Base-by-base conservation (phyloP, 1,140 invertebrate species). In the Daktulosphaira vitifoliae region DNA sequence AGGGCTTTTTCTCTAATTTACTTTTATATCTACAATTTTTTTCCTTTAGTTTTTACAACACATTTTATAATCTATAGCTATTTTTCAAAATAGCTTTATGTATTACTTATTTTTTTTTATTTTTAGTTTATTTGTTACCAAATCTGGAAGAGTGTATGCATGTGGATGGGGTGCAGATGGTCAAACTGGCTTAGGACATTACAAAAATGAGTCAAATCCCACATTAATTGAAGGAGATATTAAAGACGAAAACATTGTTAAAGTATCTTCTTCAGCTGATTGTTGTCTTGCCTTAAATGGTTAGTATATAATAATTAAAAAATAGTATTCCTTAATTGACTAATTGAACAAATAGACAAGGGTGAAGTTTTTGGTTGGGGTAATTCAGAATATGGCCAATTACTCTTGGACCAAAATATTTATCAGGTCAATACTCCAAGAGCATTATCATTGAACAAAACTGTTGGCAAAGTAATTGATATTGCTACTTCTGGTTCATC, bases 351-450 rank as follows among this genome's bases (percentile, higher is more conserved):
- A n/a, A n/a, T 74, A 89, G 92, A 94, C 70, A 84, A 86, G 73
- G 94, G 94, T 18, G 89, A 96, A 71, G 79, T 96, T 2, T 98
- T 96, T 80, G 94, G 93, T 0, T 98, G 95, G 94, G 95, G 96
- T 20, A 98, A 96, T 74, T 88, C 88, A 1, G 96, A 98, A 77
- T 97, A 96, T 73, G 83, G 83, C 2, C 94, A 98, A 74, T 76
- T 98, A 33, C 71, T 78, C 38, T n/a, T 65, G 1, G 11, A 65
- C 1, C 66, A 33, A 18, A 72, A 75, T n/a, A 71, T 42, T 59
- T 78, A 78, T 54, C 87, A 89, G 74, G 74, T 88, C 9, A 82
- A 86, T 72, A 79, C 81, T 46, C 86, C 93, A 0, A 81, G 79
- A 13, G 77, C 84, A 69, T 70, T 96, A 65, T 72, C 82, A 11